These are phyloP conservation scores for Amphiprion ocellaris DNA, from an alignment of 2,113 vertebrate genomes.

Conservation along the genomic window DNA sequence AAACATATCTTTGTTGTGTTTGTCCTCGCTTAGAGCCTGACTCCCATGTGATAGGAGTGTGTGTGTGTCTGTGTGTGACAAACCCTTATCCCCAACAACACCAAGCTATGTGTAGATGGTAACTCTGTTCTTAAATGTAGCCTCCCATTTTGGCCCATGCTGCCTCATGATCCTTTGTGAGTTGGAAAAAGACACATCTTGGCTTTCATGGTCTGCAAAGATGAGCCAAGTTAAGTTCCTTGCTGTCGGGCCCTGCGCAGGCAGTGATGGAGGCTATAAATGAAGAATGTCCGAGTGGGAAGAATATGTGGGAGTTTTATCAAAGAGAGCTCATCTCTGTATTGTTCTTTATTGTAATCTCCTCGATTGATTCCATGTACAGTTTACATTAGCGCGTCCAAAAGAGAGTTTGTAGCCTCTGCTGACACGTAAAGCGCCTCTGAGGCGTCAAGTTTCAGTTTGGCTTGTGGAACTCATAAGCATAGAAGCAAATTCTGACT, in stretches of 20 bases:
- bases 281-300: constrained; percentile 23
- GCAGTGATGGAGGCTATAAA: constrained; percentile 1
- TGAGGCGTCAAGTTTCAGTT: too few species aligned
- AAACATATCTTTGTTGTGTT: constrained; percentile 3
- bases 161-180: constrained; percentile 1
- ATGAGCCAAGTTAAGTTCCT: constrained; percentile 1
- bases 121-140: background rate
- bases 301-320: constrained; percentile 34
- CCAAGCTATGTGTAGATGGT: too few species aligned
- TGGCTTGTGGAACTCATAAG: constrained; percentile 4
- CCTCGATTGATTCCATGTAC: background rate
- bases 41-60: constrained; percentile 5
- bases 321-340: constrained; percentile 21
- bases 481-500: background rate
- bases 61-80: background rate
- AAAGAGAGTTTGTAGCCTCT: background rate
- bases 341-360: constrained; percentile 9
- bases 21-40: constrained; percentile 1
- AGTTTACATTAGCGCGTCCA: constrained; percentile 3
- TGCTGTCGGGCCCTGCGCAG: background rate
- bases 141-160: constrained; percentile 7
- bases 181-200: constrained; percentile 20
- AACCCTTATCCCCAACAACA: background rate
- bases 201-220: constrained; percentile 23
- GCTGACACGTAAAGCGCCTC: background rate